Evolutionary conservation across 2,113 vertebrate genomes (phyloP).

Genomic region (Strix aluco): DNA sequence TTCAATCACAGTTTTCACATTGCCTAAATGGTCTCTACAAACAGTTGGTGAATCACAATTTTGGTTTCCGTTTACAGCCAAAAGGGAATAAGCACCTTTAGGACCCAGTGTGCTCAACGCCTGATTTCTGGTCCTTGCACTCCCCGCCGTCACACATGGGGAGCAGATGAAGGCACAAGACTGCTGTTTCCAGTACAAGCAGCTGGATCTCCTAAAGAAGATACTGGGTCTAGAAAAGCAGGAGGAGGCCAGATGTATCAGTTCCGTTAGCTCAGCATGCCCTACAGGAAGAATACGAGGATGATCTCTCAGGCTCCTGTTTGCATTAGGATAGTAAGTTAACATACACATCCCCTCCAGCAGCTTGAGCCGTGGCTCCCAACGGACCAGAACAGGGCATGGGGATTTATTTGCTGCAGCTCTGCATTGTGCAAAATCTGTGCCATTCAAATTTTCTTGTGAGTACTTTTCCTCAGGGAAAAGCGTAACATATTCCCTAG

Average conservation of each 20-base stretch:
- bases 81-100: neutral
- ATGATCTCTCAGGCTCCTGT: neutral
- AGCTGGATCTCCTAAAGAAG: neutral
- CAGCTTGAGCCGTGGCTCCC: neutral
- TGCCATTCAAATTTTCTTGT: neutral
- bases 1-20: neutral
- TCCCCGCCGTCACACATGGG: fast-evolving
- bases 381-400: fast-evolving
- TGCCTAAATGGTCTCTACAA: neutral
- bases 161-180: neutral
- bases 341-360: neutral
- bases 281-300: neutral
- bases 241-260: neutral
- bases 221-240: neutral
- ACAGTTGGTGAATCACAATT: neutral
- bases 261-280: neutral
- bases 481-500: neutral
- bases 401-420: neutral
- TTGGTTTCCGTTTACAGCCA: neutral
- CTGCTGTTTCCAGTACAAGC: neutral
- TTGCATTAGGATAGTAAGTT: neutral
- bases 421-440: neutral
- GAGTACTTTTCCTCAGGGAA: neutral
- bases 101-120: neutral
- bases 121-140: neutral